Evolutionary conservation across 2,888 invertebrate species (phyloP).

Genomic region (Drosophila borealis): DNA sequence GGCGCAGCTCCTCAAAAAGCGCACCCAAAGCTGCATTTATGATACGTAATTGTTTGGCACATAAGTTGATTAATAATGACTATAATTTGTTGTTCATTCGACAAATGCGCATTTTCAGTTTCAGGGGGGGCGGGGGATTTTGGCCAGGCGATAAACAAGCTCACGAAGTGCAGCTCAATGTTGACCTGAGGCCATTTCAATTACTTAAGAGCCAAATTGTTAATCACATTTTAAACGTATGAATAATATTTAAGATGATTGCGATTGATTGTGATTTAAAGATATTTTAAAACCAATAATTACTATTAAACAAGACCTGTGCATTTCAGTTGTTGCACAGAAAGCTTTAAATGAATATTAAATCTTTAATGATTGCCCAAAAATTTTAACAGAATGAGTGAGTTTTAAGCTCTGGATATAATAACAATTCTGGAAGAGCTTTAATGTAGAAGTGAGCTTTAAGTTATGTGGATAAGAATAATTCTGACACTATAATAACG

Average conservation of each 20-base stretch:
- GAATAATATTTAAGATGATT: neutral
- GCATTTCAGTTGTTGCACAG: neutral
- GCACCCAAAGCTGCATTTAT: slow-evolving; percentile 48
- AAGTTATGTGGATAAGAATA: too few species aligned
- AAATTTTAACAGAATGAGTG: too few species aligned
- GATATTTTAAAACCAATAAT: neutral
- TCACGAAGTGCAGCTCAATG: slow-evolving; percentile 1
- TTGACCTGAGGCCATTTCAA: neutral
- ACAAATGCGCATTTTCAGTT: neutral
- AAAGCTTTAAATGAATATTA: too few species aligned
- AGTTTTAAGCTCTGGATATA: too few species aligned
- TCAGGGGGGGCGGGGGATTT: neutral
- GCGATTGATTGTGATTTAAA: neutral
- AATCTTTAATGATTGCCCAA: too few species aligned
- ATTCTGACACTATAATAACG: too few species aligned
- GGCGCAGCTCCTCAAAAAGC: slow-evolving; percentile 17
- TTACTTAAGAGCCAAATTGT: neutral
- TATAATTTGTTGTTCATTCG: slow-evolving; percentile 10
- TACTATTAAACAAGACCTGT: neutral
- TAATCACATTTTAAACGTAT: slow-evolving; percentile 1
- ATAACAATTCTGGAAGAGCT: too few species aligned
- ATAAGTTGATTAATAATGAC: slow-evolving; percentile 21
- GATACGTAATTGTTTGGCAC: slow-evolving; percentile 30
- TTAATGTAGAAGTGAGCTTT: too few species aligned
- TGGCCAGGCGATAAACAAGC: neutral